phyloP scores from a whole-genome alignment of 2,888 invertebrate genomes.

The Allolobophora icterica region DNA sequence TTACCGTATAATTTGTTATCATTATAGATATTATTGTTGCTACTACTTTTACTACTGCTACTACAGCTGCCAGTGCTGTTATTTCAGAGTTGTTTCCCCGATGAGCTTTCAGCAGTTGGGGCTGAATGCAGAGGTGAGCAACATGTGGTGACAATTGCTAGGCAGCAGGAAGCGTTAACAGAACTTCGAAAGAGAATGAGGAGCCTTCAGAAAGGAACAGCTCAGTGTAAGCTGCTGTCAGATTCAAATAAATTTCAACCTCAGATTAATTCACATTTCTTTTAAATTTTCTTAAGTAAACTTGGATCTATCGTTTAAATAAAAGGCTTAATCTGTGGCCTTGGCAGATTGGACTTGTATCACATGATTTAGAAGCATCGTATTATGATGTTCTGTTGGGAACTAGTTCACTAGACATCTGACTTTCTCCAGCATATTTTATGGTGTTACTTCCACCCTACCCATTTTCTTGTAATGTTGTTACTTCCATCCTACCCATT shows the following conservation, averaged over 20 bases:
- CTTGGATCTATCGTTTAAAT: too few relatives aligned
- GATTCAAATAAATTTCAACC: not conserved
- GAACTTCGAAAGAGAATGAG: conserved; percentile 9
- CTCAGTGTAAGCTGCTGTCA: not conserved
- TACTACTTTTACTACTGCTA: not conserved
- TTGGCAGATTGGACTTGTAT: too few relatives aligned
- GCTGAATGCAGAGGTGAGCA: not conserved
- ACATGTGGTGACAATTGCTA: not conserved
- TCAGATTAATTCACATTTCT: not conserved
- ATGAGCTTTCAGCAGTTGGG: not conserved
- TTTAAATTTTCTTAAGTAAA: too few relatives aligned
- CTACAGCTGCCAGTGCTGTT: too few relatives aligned
- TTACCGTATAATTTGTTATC: not conserved
- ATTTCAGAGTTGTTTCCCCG: not conserved
- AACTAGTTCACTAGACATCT: too few relatives aligned
- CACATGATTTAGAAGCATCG: too few relatives aligned
- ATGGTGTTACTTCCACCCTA: too few relatives aligned
- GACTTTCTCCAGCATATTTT: too few relatives aligned
- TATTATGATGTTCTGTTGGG: too few relatives aligned
- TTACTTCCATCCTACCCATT: too few relatives aligned
- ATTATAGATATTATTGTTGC: not conserved
- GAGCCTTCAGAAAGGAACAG: not conserved
- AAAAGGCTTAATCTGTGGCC: too few relatives aligned
- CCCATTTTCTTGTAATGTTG: too few relatives aligned
- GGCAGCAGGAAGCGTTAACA: not conserved